These are phyloP conservation scores for Deroplatys truncata DNA, from an alignment of 2,888 invertebrate genomes.

Conservation along the genomic window DNA sequence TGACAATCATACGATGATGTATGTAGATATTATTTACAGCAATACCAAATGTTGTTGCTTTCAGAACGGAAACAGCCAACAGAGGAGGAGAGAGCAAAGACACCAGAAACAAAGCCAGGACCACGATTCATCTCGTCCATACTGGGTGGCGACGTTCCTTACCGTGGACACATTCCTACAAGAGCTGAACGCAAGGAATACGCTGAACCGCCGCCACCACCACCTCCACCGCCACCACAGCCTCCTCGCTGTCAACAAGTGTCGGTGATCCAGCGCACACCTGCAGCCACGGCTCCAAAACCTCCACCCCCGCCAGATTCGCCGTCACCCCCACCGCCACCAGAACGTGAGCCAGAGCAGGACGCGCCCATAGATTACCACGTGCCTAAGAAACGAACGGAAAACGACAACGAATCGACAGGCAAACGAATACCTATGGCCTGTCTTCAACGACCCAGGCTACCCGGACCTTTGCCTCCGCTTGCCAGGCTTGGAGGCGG, in stretches of 20 bases:
- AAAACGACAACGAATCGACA: conserved; percentile 34
- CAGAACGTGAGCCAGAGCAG: conserved; percentile 62
- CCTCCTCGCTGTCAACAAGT: conserved; percentile 47
- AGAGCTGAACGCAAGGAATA: conserved; percentile 79
- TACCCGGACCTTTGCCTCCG: not conserved
- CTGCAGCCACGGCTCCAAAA: conserved; percentile 41
- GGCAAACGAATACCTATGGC: conserved; percentile 38
- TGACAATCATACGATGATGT: too few relatives aligned
- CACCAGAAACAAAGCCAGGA: conserved; percentile 34
- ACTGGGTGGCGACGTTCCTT: conserved; percentile 75
- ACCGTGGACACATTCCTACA: conserved; percentile 58
- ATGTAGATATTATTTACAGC: too few relatives aligned
- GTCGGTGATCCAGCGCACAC: conserved; percentile 81
- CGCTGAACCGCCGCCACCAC: conserved; percentile 45
- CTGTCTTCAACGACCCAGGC: conserved; percentile 38
- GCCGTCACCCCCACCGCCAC: conserved; percentile 33
- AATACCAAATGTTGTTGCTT: not conserved
- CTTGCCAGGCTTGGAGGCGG: conserved; percentile 14
- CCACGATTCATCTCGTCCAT: conserved; percentile 74
- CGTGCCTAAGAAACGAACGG: conserved; percentile 61
- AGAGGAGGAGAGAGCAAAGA: conserved; percentile 9
- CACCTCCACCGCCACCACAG: conserved; percentile 22
- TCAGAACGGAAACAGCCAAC: conserved; percentile 18
- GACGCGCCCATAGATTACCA: conserved; percentile 88
- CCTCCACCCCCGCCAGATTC: conserved; percentile 36